Evolutionary conservation across 2,888 invertebrate species (phyloP), one percentile per base, ranked within the genome.

Genomic region (Cantharis lateralis): DNA sequence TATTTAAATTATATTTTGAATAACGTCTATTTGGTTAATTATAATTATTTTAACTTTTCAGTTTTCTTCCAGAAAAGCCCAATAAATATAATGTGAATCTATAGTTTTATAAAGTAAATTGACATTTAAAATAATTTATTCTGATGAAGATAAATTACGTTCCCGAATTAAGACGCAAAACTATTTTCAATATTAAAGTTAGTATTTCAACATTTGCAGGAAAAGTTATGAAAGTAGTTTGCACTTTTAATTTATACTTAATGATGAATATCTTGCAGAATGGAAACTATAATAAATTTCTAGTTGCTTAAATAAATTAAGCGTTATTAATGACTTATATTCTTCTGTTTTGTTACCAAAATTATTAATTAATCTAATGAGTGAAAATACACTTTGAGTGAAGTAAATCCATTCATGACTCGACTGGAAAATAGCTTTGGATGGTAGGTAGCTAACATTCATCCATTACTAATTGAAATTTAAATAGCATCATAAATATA

Each of bases 391-490:
- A 48, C 48, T 48, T 48, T 48, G 48, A 48, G 48, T 48, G 48
- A 48, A 48, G 48, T 48, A 48, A 48, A 48, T 48, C n/a, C 48
- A 48, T 48, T 48, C 48, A 48, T 48, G 48, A 48, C 48, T 48
- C 16, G 18, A 63, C 63, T 63, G 24, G 64, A 20, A 20, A 66
- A 66, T 20, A 20, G 63, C 18, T 20, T 66, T 66, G 13, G 18
- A 24, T 16, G 24, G 64, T 20, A 16, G 64, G 18, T 18, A 66
- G 64, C 24, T 63, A 20, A 66, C 64, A 66, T 24, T 66, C 64
- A 73, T 69, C 73, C 73, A 73, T 73, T 48, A 61, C 73, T 74
- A 74, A 74, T 74, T 74, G 70, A 61, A 32, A 63, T 70, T 63
- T 70, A 74, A 66, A 74, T 74, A 15, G 48, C 64, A 69, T 62